Conservation (phyloP, 2,797 vertebrate species). For the Pipistrellus pygmaeus region DNA sequence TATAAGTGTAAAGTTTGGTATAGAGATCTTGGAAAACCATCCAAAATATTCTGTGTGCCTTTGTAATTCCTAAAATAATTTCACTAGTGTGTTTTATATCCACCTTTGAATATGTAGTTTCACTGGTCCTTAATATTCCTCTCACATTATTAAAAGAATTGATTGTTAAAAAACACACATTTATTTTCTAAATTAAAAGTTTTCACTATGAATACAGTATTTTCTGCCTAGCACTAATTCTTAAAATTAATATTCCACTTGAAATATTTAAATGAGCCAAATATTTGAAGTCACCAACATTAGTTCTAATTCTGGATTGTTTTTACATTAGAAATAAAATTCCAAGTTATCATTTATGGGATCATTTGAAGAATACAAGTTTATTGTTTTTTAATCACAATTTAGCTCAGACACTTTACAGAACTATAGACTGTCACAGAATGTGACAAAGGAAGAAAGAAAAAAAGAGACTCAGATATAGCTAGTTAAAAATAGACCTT, state of each 20-base stretch:
- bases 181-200: slow-evolving; percentile 50
- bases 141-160: slow-evolving; percentile 29
- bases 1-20: background rate
- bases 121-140: slow-evolving; percentile 16
- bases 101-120: background rate
- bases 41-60: background rate
- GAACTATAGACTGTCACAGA: background rate
- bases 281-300: slow-evolving; percentile 74
- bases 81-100: background rate
- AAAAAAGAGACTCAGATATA: background rate
- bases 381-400: slow-evolving; percentile 35
- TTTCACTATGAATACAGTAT: background rate
- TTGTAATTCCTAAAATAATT: slow-evolving; percentile 31
- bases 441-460: background rate
- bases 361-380: slow-evolving; percentile 70
- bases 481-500: slow-evolving; percentile 60
- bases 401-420: slow-evolving; percentile 22
- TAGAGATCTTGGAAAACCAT: background rate
- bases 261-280: slow-evolving; percentile 76
- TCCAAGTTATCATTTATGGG: slow-evolving; percentile 38
- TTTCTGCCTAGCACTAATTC: slow-evolving; percentile 22
- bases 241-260: slow-evolving; percentile 68
- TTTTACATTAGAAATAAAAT: slow-evolving; percentile 70
- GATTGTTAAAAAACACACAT: background rate
- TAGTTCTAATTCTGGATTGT: slow-evolving; percentile 73